Evolutionary conservation across 2,113 vertebrate genomes (phyloP), one percentile per base, ranked within the genome.

Genomic region (Raja brachyura): DNA sequence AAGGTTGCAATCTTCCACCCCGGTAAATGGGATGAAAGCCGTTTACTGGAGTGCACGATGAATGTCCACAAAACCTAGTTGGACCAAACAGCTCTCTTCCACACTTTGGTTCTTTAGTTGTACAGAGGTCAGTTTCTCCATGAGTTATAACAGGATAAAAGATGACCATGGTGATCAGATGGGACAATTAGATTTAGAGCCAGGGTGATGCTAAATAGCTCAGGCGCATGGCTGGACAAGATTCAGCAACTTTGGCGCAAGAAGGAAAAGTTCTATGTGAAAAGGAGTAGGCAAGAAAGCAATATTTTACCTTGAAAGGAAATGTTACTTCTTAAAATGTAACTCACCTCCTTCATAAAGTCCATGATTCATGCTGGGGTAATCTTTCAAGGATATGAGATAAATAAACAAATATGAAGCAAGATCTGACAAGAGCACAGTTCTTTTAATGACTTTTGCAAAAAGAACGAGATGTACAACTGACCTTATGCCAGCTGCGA

Each of bases 391-490:
- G 83, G 59, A 33, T 63, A 28, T 28, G n/a, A 66, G 28, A 88
- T 88, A 88, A 63, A 88, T 10, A 83, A 79, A 79, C 22, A 88
- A 66, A 88, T 66, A 59, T 66, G 59, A 88, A 88, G 83, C 83
- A 63, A 66, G 59, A 88, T 88, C 59, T 88, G 59, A 88, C 83
- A 63, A 88, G 28, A 66, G 83, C 28, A 88, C 83, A 20, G 83
- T 28, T 63, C 83, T 86, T 70, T 31, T 86, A 86, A 63, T 18
- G 13, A 63, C 28, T 88, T 31, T 59, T 31, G 59, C 28, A 14
- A 63, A 88, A 61, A 63, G 83, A 66, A 88, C n/a, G 1, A 88
- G 16, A 66, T 66, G 83, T 88, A 31, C 83, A 66, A 61, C 13
- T 88, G 61, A 88, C 90, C 90, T 74, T 54, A 61, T 54, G 66